These are phyloP conservation scores for Cephus rjabovi DNA, from an alignment of 2,888 invertebrate species.

Conservation along the genomic window DNA sequence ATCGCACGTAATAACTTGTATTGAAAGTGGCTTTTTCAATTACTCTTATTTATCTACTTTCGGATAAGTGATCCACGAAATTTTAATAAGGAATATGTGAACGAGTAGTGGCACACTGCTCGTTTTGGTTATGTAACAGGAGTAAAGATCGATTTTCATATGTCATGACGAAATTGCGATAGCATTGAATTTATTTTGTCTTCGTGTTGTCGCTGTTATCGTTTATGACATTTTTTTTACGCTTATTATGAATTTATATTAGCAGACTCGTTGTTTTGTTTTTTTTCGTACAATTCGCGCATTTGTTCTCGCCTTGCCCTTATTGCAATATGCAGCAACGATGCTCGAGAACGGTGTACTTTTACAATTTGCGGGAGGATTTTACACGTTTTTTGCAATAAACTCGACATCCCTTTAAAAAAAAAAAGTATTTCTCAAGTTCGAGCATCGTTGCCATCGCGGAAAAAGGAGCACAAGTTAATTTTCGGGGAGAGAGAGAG, in stretches of 20 bases:
- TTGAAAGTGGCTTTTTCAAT: neutral
- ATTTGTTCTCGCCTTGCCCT: neutral
- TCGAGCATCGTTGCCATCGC: constrained; percentile 13
- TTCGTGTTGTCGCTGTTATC: neutral
- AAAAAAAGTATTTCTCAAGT: neutral
- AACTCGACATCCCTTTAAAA: constrained; percentile 2
- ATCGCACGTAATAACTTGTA: neutral
- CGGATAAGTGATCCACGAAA: neutral
- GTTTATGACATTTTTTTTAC: neutral
- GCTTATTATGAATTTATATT: neutral
- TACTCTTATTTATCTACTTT: neutral
- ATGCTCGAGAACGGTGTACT: neutral
- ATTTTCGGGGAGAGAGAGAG: neutral
- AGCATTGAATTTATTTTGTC: neutral
- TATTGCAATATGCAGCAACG: neutral
- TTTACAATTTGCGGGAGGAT: neutral
- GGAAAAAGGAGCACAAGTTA: neutral
- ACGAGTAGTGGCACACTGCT: neutral
- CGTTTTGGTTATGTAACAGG: neutral
- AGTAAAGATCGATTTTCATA: neutral
- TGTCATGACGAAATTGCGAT: neutral
- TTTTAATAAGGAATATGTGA: neutral
- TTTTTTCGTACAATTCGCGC: neutral
- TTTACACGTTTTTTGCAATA: constrained; percentile 13
- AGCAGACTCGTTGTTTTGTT: neutral